These are phyloP conservation scores for Rattus norvegicus DNA, from an alignment of 2,113 vertebrate genomes.

Conservation along the genomic window DNA sequence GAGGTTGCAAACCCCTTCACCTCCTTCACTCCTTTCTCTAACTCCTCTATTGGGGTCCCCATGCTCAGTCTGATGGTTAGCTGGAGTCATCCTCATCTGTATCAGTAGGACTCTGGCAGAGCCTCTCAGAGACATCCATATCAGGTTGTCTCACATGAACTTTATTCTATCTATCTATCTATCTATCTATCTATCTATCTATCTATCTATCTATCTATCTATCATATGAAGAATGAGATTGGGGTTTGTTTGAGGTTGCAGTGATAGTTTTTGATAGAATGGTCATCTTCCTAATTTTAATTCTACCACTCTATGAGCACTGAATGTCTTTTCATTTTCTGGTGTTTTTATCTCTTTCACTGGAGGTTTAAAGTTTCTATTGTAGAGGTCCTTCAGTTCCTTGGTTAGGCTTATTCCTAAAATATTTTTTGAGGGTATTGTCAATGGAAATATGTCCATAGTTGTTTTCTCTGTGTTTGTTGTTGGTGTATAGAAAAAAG, in stretches of 20 bases:
- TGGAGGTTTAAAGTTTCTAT: background rate
- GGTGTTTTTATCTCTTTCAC: background rate
- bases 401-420: background rate
- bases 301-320: background rate
- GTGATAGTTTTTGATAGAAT: background rate
- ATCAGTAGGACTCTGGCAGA: too few relatives aligned
- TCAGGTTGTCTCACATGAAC: too few relatives aligned
- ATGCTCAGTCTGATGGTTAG: too few relatives aligned
- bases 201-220: background rate
- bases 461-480: background rate
- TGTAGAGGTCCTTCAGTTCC: background rate
- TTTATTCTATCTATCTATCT: too few relatives aligned
- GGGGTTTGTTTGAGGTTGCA: background rate
- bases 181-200: too few relatives aligned
- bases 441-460: background rate
- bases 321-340: background rate
- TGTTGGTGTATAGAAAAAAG: background rate
- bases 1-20: too few relatives aligned
- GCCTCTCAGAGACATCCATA: too few relatives aligned
- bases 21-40: too few relatives aligned
- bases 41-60: too few relatives aligned
- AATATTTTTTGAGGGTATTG: background rate
- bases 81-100: too few relatives aligned
- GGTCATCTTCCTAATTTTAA: background rate
- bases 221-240: background rate